A percentile compares a stretch with the other conserved stretches of the same genome.
phyloP scores from a whole-genome alignment of 2,888 invertebrate species.

The Drosophila nr. fundita region DNA sequence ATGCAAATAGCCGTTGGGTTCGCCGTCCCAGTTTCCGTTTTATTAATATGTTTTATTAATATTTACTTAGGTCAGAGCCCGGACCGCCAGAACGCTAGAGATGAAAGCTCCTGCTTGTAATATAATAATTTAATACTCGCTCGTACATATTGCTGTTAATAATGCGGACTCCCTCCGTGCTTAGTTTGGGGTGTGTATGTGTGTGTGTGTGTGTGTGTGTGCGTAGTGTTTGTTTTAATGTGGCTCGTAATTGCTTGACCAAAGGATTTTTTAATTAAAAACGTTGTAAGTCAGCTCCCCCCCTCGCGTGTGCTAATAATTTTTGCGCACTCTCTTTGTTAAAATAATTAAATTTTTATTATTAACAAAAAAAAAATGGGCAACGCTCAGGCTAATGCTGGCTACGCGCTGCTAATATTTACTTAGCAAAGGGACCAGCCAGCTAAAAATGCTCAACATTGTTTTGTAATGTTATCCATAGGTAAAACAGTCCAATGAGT shows the following conservation, averaged over 20 bases:
- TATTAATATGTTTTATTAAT: constrained; percentile 83
- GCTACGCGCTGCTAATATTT: constrained; percentile 63
- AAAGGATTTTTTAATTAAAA: constrained; percentile 81
- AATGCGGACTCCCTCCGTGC: constrained; percentile 43
- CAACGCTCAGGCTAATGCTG: constrained; percentile 38
- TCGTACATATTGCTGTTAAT: constrained; percentile 69
- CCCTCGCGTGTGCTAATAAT: constrained; percentile 53
- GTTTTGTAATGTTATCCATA: constrained; percentile 62
- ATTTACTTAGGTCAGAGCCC: constrained; percentile 79
- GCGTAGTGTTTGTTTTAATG: constrained; percentile 72
- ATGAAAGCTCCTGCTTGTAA: constrained; percentile 70
- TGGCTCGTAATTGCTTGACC: constrained; percentile 79
- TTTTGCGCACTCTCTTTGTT: constrained; percentile 57
- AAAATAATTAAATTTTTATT: constrained; percentile 78
- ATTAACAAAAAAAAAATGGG: constrained; percentile 54
- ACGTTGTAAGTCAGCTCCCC: constrained; percentile 59
- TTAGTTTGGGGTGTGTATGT: constrained; percentile 25
- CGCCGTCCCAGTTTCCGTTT: constrained; percentile 59
- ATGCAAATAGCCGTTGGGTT: constrained; percentile 72
- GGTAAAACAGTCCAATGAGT: constrained; percentile 50
- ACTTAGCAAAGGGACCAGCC: constrained; percentile 51
- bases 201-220: constrained; percentile 14
- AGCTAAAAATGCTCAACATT: constrained; percentile 51
- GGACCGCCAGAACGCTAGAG: constrained; percentile 40
- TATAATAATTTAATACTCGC: constrained; percentile 34